Percentiles rank a stretch among this genome's conserved stretches.
phyloP scores from a whole-genome alignment of 2,797 vertebrate genomes.

The Argyrosomus regius region DNA sequence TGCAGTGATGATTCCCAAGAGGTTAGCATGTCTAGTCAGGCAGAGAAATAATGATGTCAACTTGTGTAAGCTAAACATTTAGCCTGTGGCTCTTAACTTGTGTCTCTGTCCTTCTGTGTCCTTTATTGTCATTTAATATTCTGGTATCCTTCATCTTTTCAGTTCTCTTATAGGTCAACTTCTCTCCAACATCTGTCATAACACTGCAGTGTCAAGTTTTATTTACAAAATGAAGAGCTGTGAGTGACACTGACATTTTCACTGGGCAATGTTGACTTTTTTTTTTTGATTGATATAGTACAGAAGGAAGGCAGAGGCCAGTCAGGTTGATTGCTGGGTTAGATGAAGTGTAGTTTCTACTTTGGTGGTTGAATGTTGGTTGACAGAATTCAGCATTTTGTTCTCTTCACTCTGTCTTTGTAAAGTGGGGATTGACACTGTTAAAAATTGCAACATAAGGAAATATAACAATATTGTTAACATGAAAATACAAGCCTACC shows the following conservation, averaged over 20 bases:
- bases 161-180: conserved; percentile 22
- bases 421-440: not conserved
- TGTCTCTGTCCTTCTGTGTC: not conserved
- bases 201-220: conserved; percentile 28
- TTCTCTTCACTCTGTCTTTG: not conserved
- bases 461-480: not conserved
- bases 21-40: conserved; percentile 9
- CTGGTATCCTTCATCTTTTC: conserved; percentile 9
- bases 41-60: conserved; percentile 24
- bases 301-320: conserved; percentile 11
- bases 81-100: not conserved
- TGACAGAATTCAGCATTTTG: not conserved
- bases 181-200: conserved; percentile 38
- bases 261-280: not conserved
- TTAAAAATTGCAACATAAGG: not conserved
- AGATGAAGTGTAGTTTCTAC: not conserved
- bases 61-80: conserved; percentile 1
- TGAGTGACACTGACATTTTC: conserved; percentile 39
- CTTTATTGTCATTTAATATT: conserved; percentile 31
- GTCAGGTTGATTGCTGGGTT: not conserved
- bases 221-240: conserved; percentile 19
- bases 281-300: conserved; percentile 34
- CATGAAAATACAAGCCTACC: conserved; percentile 3
- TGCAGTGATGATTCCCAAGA: not conserved
- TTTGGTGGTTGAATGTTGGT: conserved; percentile 3